These are phyloP conservation scores for Hyperoplus immaculatus DNA, from an alignment of 2,797 vertebrate species.

Conservation along the genomic window DNA sequence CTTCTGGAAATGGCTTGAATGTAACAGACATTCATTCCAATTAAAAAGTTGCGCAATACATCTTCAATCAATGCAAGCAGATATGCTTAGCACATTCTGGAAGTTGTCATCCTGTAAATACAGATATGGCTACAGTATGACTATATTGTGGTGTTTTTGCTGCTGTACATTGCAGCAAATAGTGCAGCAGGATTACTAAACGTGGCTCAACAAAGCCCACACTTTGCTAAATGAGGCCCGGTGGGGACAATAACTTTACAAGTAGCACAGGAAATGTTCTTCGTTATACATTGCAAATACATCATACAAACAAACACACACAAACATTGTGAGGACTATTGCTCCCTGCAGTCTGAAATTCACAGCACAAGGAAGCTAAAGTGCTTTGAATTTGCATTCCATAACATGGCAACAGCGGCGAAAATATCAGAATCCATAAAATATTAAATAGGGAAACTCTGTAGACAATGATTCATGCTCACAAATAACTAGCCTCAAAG, in stretches of 20 bases:
- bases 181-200: slow-evolving; percentile 58
- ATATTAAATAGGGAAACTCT: slow-evolving; percentile 57
- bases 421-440: slow-evolving; percentile 61
- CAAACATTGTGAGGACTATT: slow-evolving; percentile 55
- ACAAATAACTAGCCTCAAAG: slow-evolving; percentile 67
- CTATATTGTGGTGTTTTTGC: slow-evolving; percentile 45
- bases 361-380: slow-evolving; percentile 30
- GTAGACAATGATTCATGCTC: slow-evolving; percentile 54
- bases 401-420: slow-evolving; percentile 32
- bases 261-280: slow-evolving; percentile 76
- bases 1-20: too few relatives aligned
- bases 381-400: slow-evolving; percentile 35
- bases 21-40: too few relatives aligned
- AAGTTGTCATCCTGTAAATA: slow-evolving; percentile 48
- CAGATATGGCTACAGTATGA: slow-evolving; percentile 43
- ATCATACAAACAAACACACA: slow-evolving; percentile 68
- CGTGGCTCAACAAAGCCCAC: slow-evolving; percentile 57
- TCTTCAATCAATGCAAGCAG: slow-evolving; percentile 37
- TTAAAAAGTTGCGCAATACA: too few relatives aligned
- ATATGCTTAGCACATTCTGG: slow-evolving; percentile 51
- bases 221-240: slow-evolving; percentile 78
- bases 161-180: slow-evolving; percentile 38
- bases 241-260: slow-evolving; percentile 76
- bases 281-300: slow-evolving; percentile 71
- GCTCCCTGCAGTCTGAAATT: slow-evolving; percentile 65